Base-by-base conservation (phyloP, 2,888 invertebrate genomes). In the Lissonota sp. region DNA sequence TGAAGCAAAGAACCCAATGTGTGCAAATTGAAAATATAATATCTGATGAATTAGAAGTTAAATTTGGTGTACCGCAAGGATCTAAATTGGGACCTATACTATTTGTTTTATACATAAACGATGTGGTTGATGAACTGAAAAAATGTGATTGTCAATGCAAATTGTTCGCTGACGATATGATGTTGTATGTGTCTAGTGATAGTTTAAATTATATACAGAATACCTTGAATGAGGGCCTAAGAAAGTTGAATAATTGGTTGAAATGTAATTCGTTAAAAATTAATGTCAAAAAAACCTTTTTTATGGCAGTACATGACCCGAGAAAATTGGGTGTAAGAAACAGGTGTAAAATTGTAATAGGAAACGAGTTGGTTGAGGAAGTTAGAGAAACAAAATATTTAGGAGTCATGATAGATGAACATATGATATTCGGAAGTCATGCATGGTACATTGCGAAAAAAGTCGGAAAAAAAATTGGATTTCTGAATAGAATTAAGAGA, bases 401-500 rank as follows among this genome's bases (percentile, higher is more conserved):
- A 4, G 80, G 76, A 6, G 44, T 83, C 37, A 79, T 84, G 4
- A 80, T 81, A 16, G 81, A 84, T 40, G n/a, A 63, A 46, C 67
- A 58, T 6, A 26, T 81, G n/a, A 1, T n/a, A 8, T 58, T 58
- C 37, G 58, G 46, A 6, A 37, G 37, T 5, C 58, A 70, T 37
- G 57, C 70, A 26, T 58, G 58, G 46, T 58, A 70, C 8, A 46
- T 39, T 6, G 64, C 64, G 2, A 64, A 39, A n/a, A 64, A 64
- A 39, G 26, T 51, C 5, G 64, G 46, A 7, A 58, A 49, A 8
- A 58, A 44, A 46, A 26, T 67, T 8, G 55, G 55, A n/a, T 67
- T 42, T 10, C 16, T 63, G 10, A 63, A 55, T 55, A 37, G 55
- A 8, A 49, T 70, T 0, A 70, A 70, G 6, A 46, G 12, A 8